Base-by-base conservation (phyloP, 2,888 invertebrate species). In the Xylota segnis region DNA sequence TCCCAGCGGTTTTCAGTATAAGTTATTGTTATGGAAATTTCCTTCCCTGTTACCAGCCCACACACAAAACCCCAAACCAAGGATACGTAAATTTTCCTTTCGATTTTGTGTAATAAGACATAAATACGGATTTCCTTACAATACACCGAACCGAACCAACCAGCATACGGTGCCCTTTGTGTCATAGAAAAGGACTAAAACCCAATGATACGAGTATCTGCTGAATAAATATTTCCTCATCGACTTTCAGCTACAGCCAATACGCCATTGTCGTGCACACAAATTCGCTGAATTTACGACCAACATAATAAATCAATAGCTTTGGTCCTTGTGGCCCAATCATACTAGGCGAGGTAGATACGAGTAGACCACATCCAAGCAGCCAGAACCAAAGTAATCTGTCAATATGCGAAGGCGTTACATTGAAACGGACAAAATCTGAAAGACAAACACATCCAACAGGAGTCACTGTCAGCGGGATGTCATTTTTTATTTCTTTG, bases 301-400 rank as follows among this genome's bases (percentile, higher is more conserved):
- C 74, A 70, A 59, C 65, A 66, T 71, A 75, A 71, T 81, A 84
- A 84, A 75, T 76, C 84, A 84, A 84, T 76, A 84, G 84, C 14
- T 74, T 61, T 72, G 66, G 59, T 61, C 63, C 56, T 68, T 72
- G 29, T 23, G 58, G 52, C 27, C 16, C 45, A 50, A 34, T 65
- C 59, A 52, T 27, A 16, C 27, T 32, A 40, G 50, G 14, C 27
- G 4, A 54, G 14, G 32, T 1, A 5, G n/a, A n/a, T n/a, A n/a
- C n/a, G n/a, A n/a, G n/a, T n/a, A 9, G 47, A 47, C 32, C 14
- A 14, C 34, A 45, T 18, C 9, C 7, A 37, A 6, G n/a, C 12
- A 2, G 14, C 12, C 2, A 12, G n/a, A n/a, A 59, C 10, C 47
- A 12, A 63, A 58, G 71, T 71, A 56, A 79, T 66, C 68, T 52